Percentiles rank a stretch among this genome's conserved stretches.
Evolutionary conservation across 92 coral and sea anemone species (phyloP).

Genomic region (Epizoanthus illoricatus): DNA sequence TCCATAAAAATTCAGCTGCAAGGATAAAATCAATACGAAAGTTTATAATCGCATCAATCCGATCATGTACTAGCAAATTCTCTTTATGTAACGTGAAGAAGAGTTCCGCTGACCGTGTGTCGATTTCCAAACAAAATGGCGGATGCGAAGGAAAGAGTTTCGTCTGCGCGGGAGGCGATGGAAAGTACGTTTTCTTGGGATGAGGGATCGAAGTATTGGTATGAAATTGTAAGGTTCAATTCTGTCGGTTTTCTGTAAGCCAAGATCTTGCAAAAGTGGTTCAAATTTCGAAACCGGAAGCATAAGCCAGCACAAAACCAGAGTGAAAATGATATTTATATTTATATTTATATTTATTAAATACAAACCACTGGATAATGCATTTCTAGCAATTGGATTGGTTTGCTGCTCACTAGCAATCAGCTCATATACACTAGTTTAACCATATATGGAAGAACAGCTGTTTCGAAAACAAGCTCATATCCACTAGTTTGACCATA

Average conservation of each 20-base stretch:
- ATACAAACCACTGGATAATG: no score
- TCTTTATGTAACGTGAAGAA: slow-evolving; percentile 4
- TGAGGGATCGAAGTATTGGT: neutral
- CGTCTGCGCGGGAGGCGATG: slow-evolving; percentile 93
- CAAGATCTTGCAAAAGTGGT: no score
- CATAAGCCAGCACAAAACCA: neutral
- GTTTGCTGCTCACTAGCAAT: no score
- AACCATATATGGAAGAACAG: no score
- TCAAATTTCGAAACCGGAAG: no score
- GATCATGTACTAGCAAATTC: slow-evolving; percentile 4
- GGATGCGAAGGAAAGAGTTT: slow-evolving; percentile 59
- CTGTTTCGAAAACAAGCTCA: no score
- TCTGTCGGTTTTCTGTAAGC: neutral
- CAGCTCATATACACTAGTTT: no score
- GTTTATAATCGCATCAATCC: no score
- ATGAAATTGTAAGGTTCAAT: neutral
- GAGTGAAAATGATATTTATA: no score
- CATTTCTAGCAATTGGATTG: no score
- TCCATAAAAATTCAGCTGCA: neutral
- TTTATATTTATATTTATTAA: no score
- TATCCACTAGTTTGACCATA: no score
- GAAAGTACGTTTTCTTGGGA: slow-evolving; percentile 63
- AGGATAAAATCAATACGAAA: neutral
- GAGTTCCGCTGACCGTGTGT: slow-evolving; percentile 63
- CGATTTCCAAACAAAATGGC: slow-evolving; percentile 65